Base-by-base conservation (phyloP, 2,113 vertebrate genomes). In the Nothocercus nigrocapillus region DNA sequence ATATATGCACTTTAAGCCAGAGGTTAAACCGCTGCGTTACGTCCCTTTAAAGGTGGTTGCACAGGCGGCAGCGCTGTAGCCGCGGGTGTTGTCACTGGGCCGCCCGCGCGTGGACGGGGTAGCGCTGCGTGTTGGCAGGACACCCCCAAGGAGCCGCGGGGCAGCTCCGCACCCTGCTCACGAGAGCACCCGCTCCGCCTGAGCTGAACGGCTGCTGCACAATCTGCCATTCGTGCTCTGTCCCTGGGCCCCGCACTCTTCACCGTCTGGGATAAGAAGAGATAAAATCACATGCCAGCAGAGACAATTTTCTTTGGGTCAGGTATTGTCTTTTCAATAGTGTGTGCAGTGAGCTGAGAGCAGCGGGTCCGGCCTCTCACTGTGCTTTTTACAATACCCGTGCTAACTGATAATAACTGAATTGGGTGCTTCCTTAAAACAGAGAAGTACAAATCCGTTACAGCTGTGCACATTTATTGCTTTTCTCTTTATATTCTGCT, bases 271-370 rank as follows among this genome's bases (percentile, higher is more conserved):
- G 66, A 6, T 72, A 45, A 72, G 51, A 76, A 36, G 62, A 85
- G 17, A 32, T 86, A 68, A 84, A 94, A 84, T 92, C 69, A 67
- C 45, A 9, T 12, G 5, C 44, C 74, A 73, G 58, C 32, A 82
- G 32, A 82, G 81, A 68, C 75, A 95, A 84, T 82, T 45, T 51
- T 32, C 45, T 88, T 81, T 90, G 69, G 14, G 5, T 63, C 74
- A 84, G 47, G 22, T 78, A 22, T 1, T 51, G 2, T 58, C 79
- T 92, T 84, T 92, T 32, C 77, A 89, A 3, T 24, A 45, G 64
- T 38, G 28, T 44, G 44, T 62, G 32, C 32, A 80, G 47, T 6
- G 67, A 80, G 25, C 56, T 3, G 36, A 72, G 80, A 72, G 75
- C 45, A 28, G 34, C 63, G 42, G 9, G 38, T 53, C 51, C 32